Percentiles rank a stretch among this genome's conserved stretches.
phyloP scores from a whole-genome alignment of 2,797 vertebrate species.

The Loris lydekkerianus region DNA sequence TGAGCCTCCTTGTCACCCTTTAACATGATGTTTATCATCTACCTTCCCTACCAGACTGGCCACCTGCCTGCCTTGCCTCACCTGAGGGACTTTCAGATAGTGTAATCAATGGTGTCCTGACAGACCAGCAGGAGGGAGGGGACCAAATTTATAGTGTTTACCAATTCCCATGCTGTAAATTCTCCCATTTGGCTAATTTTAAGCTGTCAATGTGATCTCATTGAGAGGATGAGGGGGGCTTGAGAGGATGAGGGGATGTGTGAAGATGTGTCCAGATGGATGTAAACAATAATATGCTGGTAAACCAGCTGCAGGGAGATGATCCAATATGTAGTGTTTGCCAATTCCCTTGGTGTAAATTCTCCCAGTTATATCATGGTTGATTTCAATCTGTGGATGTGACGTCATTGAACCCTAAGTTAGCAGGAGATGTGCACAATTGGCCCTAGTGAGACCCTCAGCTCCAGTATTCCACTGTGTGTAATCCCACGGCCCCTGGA shows the following conservation, averaged over 20 bases:
- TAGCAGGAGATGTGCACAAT: background rate
- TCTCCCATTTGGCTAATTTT: background rate
- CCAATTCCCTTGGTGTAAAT: background rate
- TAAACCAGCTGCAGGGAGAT: background rate
- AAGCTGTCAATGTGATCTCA: background rate
- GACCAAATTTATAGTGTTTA: background rate
- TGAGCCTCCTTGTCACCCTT: background rate
- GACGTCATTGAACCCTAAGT: background rate
- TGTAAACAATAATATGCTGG: background rate
- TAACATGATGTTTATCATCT: background rate
- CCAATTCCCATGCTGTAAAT: background rate
- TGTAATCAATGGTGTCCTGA: background rate
- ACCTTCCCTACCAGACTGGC: background rate
- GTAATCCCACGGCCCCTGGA: background rate
- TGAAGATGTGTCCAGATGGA: background rate
- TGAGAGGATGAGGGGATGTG: background rate
- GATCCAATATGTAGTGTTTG: background rate
- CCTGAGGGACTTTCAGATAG: too few species aligned
- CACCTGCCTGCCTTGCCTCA: background rate
- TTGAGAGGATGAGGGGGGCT: background rate
- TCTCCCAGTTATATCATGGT: background rate
- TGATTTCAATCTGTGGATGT: background rate
- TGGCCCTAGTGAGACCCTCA: background rate
- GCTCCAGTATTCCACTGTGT: background rate
- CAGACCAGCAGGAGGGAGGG: background rate